Base-by-base conservation (phyloP, 2,888 invertebrate genomes). In the Andricus curvator region DNA sequence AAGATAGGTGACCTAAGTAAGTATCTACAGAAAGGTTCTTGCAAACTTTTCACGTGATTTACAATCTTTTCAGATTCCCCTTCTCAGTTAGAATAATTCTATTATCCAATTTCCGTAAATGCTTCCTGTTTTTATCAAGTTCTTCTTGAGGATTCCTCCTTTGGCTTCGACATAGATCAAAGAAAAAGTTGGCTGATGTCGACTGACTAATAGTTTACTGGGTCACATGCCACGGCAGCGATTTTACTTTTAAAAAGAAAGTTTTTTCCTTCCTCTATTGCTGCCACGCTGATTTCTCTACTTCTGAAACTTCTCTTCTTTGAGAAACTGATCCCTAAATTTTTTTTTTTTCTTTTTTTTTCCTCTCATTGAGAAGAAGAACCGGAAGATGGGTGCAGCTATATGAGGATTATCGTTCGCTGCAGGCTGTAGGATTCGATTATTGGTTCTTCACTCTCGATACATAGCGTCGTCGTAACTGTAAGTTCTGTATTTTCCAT, bases 341-440 rank as follows among this genome's bases (percentile, higher is more conserved):
- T 48, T 70, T 66, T 41, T 17, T 9, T 22, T 25, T 70, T 67
- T 25, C 4, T 8, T 8, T 8, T 22, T 70, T 70, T 9, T 51
- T 4, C 29, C 29, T 70, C 51, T 29, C 51, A 17, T 48, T 44
- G 25, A 29, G 17, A 68, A 68, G 22, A 44, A 15, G 44, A 68
- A 44, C 25, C 29, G 25, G 51, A 51, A 70, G 70, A 70, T 25
- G 48, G 51, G 51, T 70, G 48, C 70, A 70, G 51, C 66, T 22
- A 41, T 22, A 41, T 66, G 33, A 66, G 66, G 66, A 66, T 66
- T 37, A 66, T n/a, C 37, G 13, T 66, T 66, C 22, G 20, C 13
- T 70, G 29, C 70, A 70, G 29, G 51, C 70, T 70, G 29, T 51
- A 51, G 70, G 9, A 70, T 70, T 70, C 51, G 51, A 51, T 70